phyloP scores from a whole-genome alignment of 2,113 vertebrate species.

The Platysternon megacephalum region DNA sequence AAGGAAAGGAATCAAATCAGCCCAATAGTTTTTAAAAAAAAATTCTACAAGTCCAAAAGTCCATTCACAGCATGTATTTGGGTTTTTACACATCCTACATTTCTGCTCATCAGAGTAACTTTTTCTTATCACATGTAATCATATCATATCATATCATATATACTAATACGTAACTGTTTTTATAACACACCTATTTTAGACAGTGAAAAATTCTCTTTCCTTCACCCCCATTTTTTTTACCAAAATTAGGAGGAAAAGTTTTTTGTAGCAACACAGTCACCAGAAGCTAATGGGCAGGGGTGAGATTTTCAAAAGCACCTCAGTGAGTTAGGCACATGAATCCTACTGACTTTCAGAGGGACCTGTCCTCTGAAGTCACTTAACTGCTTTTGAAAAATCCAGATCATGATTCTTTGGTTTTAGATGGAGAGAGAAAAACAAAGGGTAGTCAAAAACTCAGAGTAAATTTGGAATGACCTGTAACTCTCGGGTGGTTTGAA shows the following conservation, averaged over 20 bases:
- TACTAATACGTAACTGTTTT: background rate
- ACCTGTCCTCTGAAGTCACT: background rate
- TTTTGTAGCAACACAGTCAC: background rate
- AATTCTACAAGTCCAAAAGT: background rate
- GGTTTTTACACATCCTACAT: background rate
- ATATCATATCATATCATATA: too few species aligned
- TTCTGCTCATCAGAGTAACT: background rate
- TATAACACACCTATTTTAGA: background rate
- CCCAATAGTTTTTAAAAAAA: background rate
- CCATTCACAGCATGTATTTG: background rate
- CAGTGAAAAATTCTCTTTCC: accelerated
- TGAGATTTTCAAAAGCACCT: background rate
- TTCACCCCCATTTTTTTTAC: background rate
- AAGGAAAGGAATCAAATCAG: background rate
- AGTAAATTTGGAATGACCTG: background rate
- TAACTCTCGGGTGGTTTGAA: background rate
- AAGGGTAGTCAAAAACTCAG: background rate
- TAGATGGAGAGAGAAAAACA: background rate
- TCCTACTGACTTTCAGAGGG: background rate
- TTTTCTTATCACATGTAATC: background rate
- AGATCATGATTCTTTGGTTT: background rate
- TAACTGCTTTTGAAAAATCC: background rate
- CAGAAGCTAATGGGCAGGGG: background rate
- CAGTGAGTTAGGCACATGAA: background rate
- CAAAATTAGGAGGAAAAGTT: accelerated